Evolutionary conservation across 2,888 invertebrate genomes (phyloP).

Genomic region (Chymomyza amoena): DNA sequence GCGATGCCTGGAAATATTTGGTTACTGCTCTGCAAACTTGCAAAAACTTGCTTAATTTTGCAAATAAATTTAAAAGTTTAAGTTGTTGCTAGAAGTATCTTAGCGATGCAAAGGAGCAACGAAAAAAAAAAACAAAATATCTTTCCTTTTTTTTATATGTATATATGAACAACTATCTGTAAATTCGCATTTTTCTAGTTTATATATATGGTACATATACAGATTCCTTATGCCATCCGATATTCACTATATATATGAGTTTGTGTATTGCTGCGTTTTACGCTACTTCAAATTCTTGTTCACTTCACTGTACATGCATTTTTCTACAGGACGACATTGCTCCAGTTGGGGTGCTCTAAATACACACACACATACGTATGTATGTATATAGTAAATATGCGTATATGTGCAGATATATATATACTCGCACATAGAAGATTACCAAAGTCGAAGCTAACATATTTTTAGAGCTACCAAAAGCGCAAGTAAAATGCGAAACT

Average conservation of each 20-base stretch:
- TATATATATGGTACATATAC: not conserved
- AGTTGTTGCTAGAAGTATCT: not conserved
- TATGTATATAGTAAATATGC: slow-evolving; percentile 14
- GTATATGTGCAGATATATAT: slow-evolving; percentile 9
- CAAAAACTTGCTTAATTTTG: not conserved
- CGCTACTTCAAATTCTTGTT: slow-evolving; percentile 16
- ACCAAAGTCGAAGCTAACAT: slow-evolving; percentile 67
- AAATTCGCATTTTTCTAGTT: slow-evolving; percentile 29
- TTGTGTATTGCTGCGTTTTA: slow-evolving; percentile 12
- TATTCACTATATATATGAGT: slow-evolving; percentile 11
- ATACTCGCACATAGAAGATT: slow-evolving; percentile 47
- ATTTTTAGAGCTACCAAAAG: slow-evolving; percentile 45
- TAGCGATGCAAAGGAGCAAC: not conserved
- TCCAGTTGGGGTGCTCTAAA: not conserved
- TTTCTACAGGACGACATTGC: slow-evolving; percentile 28
- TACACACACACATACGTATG: not conserved
- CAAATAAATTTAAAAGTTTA: slow-evolving; percentile 1
- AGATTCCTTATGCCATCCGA: slow-evolving; percentile 6
- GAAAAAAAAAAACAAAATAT: not conserved
- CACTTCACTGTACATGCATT: slow-evolving; percentile 52
- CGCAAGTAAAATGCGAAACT: not conserved
- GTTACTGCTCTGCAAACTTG: slow-evolving; percentile 1
- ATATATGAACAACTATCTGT: slow-evolving; percentile 33
- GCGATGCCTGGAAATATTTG: not conserved
- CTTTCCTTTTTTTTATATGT: not conserved